Evolutionary conservation across 2,797 vertebrate species (phyloP).

Genomic region (Rallus crepitans): DNA sequence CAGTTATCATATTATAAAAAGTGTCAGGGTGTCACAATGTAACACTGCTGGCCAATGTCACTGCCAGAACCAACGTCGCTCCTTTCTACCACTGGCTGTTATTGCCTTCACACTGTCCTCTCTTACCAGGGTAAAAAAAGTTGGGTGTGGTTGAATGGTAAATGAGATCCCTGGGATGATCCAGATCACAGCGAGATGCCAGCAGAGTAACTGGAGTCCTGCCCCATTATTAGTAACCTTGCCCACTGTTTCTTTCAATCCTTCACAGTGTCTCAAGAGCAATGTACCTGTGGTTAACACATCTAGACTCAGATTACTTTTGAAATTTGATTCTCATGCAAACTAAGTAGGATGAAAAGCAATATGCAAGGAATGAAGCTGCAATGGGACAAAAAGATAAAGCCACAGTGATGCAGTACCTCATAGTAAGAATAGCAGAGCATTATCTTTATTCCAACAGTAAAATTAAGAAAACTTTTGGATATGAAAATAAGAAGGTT

Average conservation of each 20-base stretch:
- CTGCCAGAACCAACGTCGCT: not conserved
- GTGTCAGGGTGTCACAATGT: not conserved
- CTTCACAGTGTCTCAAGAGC: not conserved
- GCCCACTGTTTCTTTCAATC: not conserved
- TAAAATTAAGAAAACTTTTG: not conserved
- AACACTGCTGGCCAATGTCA: not conserved
- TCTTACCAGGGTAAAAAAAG: not conserved
- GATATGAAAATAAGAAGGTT: not conserved
- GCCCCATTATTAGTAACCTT: not conserved
- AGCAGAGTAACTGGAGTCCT: not conserved
- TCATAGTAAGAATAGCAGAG: not conserved
- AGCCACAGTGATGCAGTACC: not conserved
- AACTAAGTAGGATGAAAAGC: not conserved
- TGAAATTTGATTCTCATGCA: not conserved
- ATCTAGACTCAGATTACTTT: not conserved
- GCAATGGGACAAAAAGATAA: not conserved
- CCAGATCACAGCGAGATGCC: not conserved
- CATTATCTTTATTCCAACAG: not conserved
- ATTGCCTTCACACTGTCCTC: not conserved
- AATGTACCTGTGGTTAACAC: not conserved
- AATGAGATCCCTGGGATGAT: not conserved
- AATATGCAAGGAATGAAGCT: not conserved
- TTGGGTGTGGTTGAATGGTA: not conserved
- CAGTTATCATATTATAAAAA: not conserved
- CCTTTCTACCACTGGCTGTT: not conserved